Base-by-base conservation (phyloP, 2,113 vertebrate species). In the Erythrolamprus reginae region DNA sequence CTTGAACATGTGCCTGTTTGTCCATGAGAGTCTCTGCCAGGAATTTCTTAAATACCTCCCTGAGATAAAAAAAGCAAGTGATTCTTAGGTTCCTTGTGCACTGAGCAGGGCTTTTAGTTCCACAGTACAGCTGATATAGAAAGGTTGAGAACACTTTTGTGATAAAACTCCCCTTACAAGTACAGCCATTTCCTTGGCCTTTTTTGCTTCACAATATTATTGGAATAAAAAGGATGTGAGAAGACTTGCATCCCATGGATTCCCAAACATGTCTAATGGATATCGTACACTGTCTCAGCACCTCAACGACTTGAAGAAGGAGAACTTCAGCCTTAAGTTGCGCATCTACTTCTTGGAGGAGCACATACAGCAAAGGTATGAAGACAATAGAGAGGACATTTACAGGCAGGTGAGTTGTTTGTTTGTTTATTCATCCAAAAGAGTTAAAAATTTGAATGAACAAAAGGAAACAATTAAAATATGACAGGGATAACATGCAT, bases 281-380 rank as follows among this genome's bases (percentile, higher is more conserved):
- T 99, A 98, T 95, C 98, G 99, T 95, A 99, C 99, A 89, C 97
- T 99, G 95, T 99, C 98, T 88, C 99, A 99, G 98, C 99, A 99
- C 96, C 98, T 99, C 95, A 98, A 98, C 86, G 99, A 99, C 98
- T 97, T 99, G 96, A 99, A 99, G 97, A 99, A 99, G 96, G 99
- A 99, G 97, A 99, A 99, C 97, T 99, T 99, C 98, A 99, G 98
- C 97, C 98, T 99, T 95, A 99, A 99, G 96, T 97, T 99, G 87
- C 96, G 99, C 96, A 99, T 99, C 96, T 99, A 99, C 96, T 99
- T 99, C 96, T 97, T 99, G 97, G 99, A 99, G 96, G 99, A 99
- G 95, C 98, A 97, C 48, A 97, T 99, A 97, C 98, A 99, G 92
- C 98, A 98, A 96, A 99, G 98, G 96, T 98, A 98, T 87, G 98